phyloP scores from a whole-genome alignment of 2,888 invertebrate species.

The Drosophila bunnanda region DNA sequence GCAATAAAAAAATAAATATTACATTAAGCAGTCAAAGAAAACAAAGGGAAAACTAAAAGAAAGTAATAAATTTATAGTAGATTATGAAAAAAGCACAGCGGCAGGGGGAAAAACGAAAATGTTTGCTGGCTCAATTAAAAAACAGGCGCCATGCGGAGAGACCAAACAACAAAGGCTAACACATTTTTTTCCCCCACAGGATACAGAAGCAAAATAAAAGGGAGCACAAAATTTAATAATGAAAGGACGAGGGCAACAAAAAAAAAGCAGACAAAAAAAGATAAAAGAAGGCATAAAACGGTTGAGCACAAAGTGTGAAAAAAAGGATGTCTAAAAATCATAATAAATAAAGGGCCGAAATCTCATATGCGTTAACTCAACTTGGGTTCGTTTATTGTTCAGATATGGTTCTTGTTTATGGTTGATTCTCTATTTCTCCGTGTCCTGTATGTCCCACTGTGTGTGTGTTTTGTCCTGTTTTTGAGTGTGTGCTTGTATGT shows the following conservation, averaged over 20 bases:
- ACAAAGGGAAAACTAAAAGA: slow-evolving; percentile 48
- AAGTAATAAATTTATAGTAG: slow-evolving; percentile 73
- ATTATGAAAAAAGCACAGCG: slow-evolving; percentile 59
- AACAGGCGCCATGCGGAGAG: slow-evolving; percentile 41
- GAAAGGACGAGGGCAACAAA: slow-evolving; percentile 43
- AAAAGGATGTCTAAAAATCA: slow-evolving; percentile 30
- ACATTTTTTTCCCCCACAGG: slow-evolving; percentile 59
- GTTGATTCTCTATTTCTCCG: slow-evolving; percentile 33
- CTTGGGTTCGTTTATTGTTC: slow-evolving; percentile 50
- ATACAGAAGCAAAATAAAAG: slow-evolving; percentile 33
- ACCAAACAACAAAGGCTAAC: slow-evolving; percentile 69
- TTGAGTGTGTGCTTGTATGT: slow-evolving; percentile 26
- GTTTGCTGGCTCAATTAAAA: slow-evolving; percentile 67
- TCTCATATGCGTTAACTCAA: slow-evolving; percentile 77
- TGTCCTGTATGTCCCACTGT: slow-evolving; percentile 34
- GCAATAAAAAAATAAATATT: slow-evolving; percentile 35
- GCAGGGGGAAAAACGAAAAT: not conserved
- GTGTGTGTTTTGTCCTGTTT: slow-evolving; percentile 33
- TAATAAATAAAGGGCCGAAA: slow-evolving; percentile 46
- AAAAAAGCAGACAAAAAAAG: not conserved
- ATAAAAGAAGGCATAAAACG: slow-evolving; percentile 19
- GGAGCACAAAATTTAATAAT: slow-evolving; percentile 76
- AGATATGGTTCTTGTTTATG: slow-evolving; percentile 26
- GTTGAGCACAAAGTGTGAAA: slow-evolving; percentile 25
- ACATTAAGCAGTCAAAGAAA: slow-evolving; percentile 53